phyloP scores from a whole-genome alignment of 2,888 invertebrate genomes.

The Athetis lepigone region DNA sequence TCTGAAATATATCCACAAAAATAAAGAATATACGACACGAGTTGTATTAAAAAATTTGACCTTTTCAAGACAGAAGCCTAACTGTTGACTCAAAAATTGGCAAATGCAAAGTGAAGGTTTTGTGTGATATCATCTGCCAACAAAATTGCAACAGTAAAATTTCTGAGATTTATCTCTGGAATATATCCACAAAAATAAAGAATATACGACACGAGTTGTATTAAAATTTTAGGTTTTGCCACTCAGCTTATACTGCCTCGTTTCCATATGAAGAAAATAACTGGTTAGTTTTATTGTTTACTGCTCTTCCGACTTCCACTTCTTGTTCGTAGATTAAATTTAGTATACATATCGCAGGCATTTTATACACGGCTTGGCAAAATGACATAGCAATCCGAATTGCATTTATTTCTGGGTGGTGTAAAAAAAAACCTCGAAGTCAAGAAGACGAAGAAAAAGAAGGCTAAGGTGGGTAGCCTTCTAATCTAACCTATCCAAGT shows the following conservation, averaged over 20 bases:
- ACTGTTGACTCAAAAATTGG: background rate
- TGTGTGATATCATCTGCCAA: background rate
- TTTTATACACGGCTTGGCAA: no score
- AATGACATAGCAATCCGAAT: no score
- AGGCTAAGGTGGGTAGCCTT: no score
- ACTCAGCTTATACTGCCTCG: conserved; percentile 31
- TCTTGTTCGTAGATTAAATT: background rate
- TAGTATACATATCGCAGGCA: conserved; percentile 11
- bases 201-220: conserved; percentile 11
- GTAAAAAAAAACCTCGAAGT: no score
- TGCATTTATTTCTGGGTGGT: no score
- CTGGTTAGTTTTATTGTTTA: conserved; percentile 40
- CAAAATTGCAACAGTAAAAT: background rate
- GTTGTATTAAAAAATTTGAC: background rate
- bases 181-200: conserved; percentile 18
- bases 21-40: conserved; percentile 25
- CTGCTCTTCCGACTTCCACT: conserved; percentile 19
- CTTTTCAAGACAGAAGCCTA: background rate
- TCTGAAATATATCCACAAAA: background rate
- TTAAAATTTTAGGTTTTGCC: conserved; percentile 41
- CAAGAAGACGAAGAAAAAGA: no score
- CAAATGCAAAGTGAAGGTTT: background rate
- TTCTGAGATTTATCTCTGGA: background rate
- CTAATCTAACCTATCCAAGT: no score
- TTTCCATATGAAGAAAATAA: conserved; percentile 25